Percentiles rank a stretch among this genome's conserved stretches.
These are phyloP conservation scores for Bradypodion pumilum DNA, from an alignment of 2,797 vertebrate genomes.

Conservation along the genomic window DNA sequence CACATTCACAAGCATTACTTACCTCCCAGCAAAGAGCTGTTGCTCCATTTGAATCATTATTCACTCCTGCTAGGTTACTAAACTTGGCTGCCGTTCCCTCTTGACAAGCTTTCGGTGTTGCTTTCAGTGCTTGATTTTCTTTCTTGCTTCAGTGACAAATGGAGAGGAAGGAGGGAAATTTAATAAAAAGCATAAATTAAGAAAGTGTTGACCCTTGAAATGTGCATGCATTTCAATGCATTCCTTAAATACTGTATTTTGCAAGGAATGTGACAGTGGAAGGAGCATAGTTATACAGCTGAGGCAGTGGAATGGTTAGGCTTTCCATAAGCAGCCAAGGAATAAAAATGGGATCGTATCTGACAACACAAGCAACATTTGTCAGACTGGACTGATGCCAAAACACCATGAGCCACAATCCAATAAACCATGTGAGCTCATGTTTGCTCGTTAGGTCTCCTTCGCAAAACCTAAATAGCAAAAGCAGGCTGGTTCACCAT, in stretches of 20 bases:
- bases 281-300: background rate
- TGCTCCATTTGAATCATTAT: conserved; percentile 58
- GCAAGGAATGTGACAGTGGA: conserved; percentile 17
- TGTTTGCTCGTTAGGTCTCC: conserved; percentile 11
- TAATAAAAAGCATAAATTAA: background rate
- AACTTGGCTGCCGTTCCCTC: conserved; percentile 72
- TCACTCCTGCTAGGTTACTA: conserved; percentile 68
- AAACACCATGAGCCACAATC: conserved; percentile 9
- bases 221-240: conserved; percentile 14
- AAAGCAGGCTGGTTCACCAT: conserved; percentile 2
- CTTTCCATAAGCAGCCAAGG: background rate
- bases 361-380: background rate
- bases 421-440: background rate
- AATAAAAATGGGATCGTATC: conserved; percentile 9
- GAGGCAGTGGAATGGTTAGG: background rate
- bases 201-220: conserved; percentile 40
- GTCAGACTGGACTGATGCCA: background rate
- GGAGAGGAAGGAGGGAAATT: background rate
- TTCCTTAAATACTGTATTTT: conserved; percentile 43
- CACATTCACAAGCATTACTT: conserved; percentile 40
- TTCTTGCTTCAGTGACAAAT: conserved; percentile 55
- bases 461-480: background rate
- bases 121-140: conserved; percentile 70
- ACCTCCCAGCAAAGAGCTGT: conserved; percentile 78
- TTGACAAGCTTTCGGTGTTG: conserved; percentile 69